Base-by-base conservation (phyloP, 2,797 vertebrate species). In the Huso huso region DNA sequence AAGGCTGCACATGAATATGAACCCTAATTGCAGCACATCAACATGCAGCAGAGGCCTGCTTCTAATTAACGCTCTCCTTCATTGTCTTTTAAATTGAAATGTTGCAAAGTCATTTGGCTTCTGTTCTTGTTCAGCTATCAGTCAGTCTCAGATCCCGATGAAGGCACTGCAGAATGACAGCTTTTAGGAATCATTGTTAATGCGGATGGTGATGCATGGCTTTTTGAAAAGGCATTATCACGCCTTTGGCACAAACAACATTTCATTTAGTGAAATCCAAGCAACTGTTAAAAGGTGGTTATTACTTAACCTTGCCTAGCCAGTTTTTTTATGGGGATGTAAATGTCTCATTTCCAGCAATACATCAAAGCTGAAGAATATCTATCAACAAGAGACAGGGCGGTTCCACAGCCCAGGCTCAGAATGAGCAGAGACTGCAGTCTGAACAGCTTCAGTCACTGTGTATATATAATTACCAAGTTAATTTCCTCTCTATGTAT, bases 151-250 rank as follows among this genome's bases (percentile, higher is more conserved):
- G 11, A 15, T 62, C 8, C 58, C 11, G 18, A 3, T 62, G 61
- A 62, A 62, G 61, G 61, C 61, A 23, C 61, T 62, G 61, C 48
- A 62, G 18, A 62, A 62, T 62, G 9, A 55, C 52, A 55, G 52
- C 52, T 62, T 48, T 62, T 62, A 62, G 61, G 48, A 48, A 62
- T 18, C 18, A 8, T 6, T 62, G 61, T 18, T 62, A 62, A 10
- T 37, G 18, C 18, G 5, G 18, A 62, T 23, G 6, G 23, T 23
- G 23, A 62, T 2, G 61, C 18, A 62, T 37, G 18, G 18, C 8
- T 48, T n/a, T 62, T 62, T 62, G 48, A 62, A 18, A 37, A 62
- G 23, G 18, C 61, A 37, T 62, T 62, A 48, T 6, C 18, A 18
- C 10, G 48, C 15, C 61, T 62, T 37, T 62, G 23, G 61, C 61